Conservation (phyloP, 2,888 invertebrate genomes). For the Xylocampa areola region DNA sequence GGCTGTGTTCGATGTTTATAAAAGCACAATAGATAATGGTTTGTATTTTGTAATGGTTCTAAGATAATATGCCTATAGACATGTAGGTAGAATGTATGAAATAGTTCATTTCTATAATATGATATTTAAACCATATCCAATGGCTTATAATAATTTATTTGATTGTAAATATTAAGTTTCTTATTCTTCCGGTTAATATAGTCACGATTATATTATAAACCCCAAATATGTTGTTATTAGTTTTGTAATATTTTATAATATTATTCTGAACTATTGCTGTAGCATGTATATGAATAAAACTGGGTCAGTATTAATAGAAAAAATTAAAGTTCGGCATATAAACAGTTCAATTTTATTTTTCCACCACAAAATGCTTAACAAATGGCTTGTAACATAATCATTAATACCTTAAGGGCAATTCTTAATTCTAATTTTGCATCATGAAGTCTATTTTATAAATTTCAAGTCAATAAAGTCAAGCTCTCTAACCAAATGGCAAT, state of each 20-base stretch:
- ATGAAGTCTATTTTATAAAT: constrained; percentile 21
- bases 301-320: constrained; percentile 44
- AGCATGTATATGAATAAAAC: constrained; percentile 45
- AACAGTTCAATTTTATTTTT: constrained; percentile 54
- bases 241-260: too few species aligned
- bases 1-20: constrained; percentile 87
- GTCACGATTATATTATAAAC: constrained; percentile 34
- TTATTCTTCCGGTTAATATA: constrained; percentile 10
- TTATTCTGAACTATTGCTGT: constrained; percentile 30
- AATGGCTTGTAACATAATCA: constrained; percentile 29
- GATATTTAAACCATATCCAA: constrained; percentile 3
- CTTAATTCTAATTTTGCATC: constrained; percentile 36
- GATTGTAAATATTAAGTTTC: background rate
- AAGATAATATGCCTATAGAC: constrained; percentile 38
- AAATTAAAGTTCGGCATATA: constrained; percentile 48
- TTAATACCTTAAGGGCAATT: constrained; percentile 22
- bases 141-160: constrained; percentile 14
- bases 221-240: too few species aligned
- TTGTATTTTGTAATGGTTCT: constrained; percentile 73
- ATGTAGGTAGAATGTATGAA: constrained; percentile 48
- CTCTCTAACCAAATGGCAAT: constrained; percentile 4
- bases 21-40: constrained; percentile 80
- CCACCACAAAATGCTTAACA: constrained; percentile 54
- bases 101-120: constrained; percentile 3
- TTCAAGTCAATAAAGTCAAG: constrained; percentile 22